Base-by-base conservation (phyloP, 2,888 invertebrate genomes). In the Oasisia sp. region DNA sequence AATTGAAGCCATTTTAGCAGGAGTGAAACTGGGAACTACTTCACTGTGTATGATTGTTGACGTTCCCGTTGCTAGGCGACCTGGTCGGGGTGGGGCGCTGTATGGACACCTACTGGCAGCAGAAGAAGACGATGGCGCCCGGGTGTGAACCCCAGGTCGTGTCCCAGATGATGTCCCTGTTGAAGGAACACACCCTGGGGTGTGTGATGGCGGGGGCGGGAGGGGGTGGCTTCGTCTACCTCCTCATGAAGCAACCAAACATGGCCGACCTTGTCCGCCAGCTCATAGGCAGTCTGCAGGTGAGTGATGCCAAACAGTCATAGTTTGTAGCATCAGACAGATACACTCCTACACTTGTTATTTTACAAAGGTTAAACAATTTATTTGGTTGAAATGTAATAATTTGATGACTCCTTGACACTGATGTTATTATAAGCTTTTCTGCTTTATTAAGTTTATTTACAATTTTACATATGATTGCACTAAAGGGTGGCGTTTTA, bases 41-140 rank as follows among this genome's bases (percentile, higher is more conserved):
- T 12, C 50, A 50, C 11, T 50, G 50, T 50, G 12, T 50, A 11
- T 9, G 50, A 90, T 44, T 44, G 44, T 50, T 90, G 90, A 90
- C 32, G 90, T 27, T 44, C 19, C 44, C 32, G 50, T 38, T 92
- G 91, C 89, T 92, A 96, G 96, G 96, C 92, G 95, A 96, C 93
- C 93, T 96, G 91, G 93, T 93, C 32, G 93, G 92, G 44, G 94
- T 96, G 11, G 96, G 96, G 27, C 58, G 93, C n/a, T 95, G 96
- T 92, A 95, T 96, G 93, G 94, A 95, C 91, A 93, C 92, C 7
- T 96, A 97, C 94, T 96, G 96, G 96, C 93, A 95, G 92, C 95
- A 96, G 94, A 97, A 97, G 95, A 96, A 96, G 93, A 93, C 94
- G 9, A 95, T 97, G 95, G 96, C 97, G 0, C 96, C 96, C 0